Conservation (phyloP, 1,140 invertebrate species). For the Artemia franciscana region DNA sequence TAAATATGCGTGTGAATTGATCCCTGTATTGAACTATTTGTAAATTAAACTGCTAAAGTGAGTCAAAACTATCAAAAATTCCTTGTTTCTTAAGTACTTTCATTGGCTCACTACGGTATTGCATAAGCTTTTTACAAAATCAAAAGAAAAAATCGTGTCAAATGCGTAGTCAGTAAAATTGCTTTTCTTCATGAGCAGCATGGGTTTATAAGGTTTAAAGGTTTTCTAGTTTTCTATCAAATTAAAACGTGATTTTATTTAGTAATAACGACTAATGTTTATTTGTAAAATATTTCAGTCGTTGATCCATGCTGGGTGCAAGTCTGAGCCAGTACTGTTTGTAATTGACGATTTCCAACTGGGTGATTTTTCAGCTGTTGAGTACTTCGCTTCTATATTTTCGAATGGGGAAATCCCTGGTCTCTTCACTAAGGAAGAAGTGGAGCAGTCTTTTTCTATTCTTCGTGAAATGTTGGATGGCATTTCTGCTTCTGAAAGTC, state of each 20-base stretch:
- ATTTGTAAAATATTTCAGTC: conserved; percentile 22
- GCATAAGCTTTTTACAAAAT: too few species aligned
- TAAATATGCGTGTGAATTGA: too few species aligned
- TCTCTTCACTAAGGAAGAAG: conserved; percentile 1
- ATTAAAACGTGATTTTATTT: background rate
- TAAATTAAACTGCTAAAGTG: too few species aligned
- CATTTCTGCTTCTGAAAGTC: background rate
- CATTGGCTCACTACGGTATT: too few species aligned
- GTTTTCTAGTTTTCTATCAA: background rate
- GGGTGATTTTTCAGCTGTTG: conserved; percentile 34
- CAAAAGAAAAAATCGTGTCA: too few species aligned
- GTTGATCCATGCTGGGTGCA: conserved; percentile 53
- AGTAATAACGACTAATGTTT: background rate
- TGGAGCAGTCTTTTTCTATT: background rate
- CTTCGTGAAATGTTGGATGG: background rate
- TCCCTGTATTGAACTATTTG: too few species aligned
- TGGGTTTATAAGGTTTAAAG: background rate
- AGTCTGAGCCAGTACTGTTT: conserved; percentile 48
- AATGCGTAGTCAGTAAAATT: too few species aligned
- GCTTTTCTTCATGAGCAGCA: too few species aligned
- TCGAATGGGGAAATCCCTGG: conserved; percentile 34
- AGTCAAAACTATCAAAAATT: too few species aligned
- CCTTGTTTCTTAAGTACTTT: too few species aligned
- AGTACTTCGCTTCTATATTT: conserved; percentile 40
- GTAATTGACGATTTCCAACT: conserved; percentile 67